Evolutionary conservation across 23 tunicate genomes (phyloP).

Genomic region (Trididemnum clinides): DNA sequence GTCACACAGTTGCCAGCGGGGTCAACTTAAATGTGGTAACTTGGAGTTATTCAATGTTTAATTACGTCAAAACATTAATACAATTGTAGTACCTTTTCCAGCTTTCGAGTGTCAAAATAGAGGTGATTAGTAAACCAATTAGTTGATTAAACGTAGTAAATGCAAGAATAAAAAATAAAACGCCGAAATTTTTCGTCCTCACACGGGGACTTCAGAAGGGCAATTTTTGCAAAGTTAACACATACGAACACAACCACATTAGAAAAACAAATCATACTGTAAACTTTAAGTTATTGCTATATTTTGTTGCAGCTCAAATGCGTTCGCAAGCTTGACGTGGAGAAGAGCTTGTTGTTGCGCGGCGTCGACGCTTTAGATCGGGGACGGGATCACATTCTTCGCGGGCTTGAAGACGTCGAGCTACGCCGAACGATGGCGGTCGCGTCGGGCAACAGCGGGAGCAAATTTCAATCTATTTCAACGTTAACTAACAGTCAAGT

Average conservation of each 20-base stretch:
- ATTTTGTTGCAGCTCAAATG: neutral
- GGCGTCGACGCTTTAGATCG: neutral
- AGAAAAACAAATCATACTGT: no score
- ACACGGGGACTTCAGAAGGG: neutral
- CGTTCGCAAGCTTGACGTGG: neutral
- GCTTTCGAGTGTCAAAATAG: no score
- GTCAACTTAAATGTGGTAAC: slow-evolving; percentile 59
- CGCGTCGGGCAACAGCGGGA: neutral
- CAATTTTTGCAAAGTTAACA: neutral
- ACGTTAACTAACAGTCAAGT: neutral
- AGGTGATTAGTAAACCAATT: no score
- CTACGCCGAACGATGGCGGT: neutral
- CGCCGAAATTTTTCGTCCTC: neutral
- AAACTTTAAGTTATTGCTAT: neutral
- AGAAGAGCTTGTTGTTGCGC: neutral
- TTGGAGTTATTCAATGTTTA: neutral
- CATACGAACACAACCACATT: no score
- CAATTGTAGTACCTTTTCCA: no score
- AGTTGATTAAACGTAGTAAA: no score
- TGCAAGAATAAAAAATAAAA: no score
- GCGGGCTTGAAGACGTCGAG: neutral
- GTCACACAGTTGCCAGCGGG: slow-evolving; percentile 73
- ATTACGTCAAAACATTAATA: no score
- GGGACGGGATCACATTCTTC: neutral
- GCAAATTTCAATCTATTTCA: neutral